Conservation (phyloP, 2,113 vertebrate genomes). For the Cnemophilus loriae region DNA sequence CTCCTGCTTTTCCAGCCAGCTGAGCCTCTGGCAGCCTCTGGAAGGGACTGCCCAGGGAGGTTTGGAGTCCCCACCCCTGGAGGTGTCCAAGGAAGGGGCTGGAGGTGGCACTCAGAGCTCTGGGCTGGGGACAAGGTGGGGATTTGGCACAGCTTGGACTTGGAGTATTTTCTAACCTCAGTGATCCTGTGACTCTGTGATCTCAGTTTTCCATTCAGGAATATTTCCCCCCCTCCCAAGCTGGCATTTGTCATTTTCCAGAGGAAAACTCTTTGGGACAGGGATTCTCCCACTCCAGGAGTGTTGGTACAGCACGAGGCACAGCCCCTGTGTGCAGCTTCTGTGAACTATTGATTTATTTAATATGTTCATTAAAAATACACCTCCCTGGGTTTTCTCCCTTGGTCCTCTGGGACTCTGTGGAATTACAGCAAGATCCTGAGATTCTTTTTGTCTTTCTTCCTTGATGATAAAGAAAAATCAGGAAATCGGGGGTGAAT, state of each 20-base stretch:
- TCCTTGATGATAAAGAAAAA: neutral
- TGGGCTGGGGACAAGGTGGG: neutral
- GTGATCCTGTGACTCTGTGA: neutral
- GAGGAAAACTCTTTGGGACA: neutral
- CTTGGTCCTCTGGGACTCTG: neutral
- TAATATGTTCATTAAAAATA: neutral
- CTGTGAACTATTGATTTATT: neutral
- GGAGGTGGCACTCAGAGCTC: neutral
- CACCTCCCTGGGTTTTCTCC: neutral
- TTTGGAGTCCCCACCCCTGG: neutral
- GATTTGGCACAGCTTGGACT: neutral
- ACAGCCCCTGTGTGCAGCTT: neutral
- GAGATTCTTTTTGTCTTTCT: neutral
- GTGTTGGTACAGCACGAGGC: rapidly evolving
- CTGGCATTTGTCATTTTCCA: neutral
- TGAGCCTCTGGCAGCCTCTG: neutral
- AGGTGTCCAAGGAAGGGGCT: neutral
- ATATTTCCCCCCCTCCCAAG: neutral
- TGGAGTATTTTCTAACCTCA: neutral
- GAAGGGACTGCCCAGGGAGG: neutral
- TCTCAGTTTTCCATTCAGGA: neutral
- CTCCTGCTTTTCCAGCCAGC: neutral
- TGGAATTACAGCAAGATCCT: neutral
- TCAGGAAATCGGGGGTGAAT: neutral
- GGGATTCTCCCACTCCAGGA: neutral